Base-by-base conservation (phyloP, 1,140 invertebrate genomes). In the Globodera ellingtonae region DNA sequence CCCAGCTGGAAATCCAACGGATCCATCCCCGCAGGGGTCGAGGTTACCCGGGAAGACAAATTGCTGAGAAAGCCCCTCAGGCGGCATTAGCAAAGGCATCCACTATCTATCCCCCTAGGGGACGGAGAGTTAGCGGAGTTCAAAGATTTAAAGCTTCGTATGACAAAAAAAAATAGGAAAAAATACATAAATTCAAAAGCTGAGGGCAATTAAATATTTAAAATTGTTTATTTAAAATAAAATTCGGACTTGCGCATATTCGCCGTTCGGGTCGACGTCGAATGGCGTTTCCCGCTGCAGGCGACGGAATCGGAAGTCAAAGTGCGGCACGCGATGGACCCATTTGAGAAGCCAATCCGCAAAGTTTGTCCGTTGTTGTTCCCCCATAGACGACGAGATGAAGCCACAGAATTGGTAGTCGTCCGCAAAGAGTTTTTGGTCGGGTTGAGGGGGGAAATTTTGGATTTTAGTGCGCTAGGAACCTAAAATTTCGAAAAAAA, bases 201-300 rank as follows among this genome's bases (percentile, higher is more conserved):
- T 35, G 35, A 35, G 35, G 3, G 3, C 3, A 35, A 35, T 35
- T 44, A 72, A 13, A 75, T 72, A 73, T 73, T 73, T 65, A 24
- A 47, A 73, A 21, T 47, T 73, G 21, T 21, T 73, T 73, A 24
- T 21, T 73, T 73, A 24, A 7, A 47, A 10, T 35, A 73, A 18
- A 21, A 21, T 8, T 47, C 21, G 35, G 62, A 81, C 80, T 75
- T 81, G 80, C 47, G 79, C 72, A 81, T 81, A 81, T 59, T 70
- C 80, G 44, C 80, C 80, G 72, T 81, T 80, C 52, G 72, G 46
- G 56, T 81, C 79, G 46, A 81, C 62, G 50, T 81, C 72, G 52
- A 81, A 81, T 15, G 80, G 78, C 35, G 48, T 72, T n/a, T 71
- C 73, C 21, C 18, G 5, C 3, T 44, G 78, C 50, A 81, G n/a